Percentiles rank a stretch among this genome's conserved stretches.
Conservation (phyloP, 2,797 vertebrate species). For the Mus minutoides region DNA sequence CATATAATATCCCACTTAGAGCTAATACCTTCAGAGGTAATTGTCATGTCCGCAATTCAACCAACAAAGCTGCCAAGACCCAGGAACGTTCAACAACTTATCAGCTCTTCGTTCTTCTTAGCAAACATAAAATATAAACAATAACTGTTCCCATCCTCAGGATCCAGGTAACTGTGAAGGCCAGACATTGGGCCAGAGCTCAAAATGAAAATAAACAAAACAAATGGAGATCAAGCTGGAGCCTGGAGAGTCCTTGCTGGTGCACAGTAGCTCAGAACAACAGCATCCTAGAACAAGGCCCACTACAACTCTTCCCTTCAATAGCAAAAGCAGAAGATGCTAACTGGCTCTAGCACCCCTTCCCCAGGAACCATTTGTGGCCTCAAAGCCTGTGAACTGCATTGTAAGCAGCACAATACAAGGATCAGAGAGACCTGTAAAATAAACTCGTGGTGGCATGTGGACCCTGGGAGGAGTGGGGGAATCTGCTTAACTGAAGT, state of each 20-base stretch:
- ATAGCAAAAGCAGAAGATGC: not conserved
- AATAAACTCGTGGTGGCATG: not conserved
- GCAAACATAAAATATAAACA: slow-evolving; percentile 12
- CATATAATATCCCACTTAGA: not conserved
- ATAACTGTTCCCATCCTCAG: not conserved
- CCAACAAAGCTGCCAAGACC: not conserved
- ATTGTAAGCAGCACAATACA: not conserved
- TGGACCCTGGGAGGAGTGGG: not conserved
- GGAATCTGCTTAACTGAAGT: not conserved
- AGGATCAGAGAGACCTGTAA: not conserved
- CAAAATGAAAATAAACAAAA: slow-evolving; percentile 8
- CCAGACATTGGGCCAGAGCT: not conserved
- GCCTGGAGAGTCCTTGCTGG: not conserved
- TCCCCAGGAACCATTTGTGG: not conserved
- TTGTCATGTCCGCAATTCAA: not conserved
- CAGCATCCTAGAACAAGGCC: not conserved
- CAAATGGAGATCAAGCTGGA: not conserved
- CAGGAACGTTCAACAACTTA: not conserved
- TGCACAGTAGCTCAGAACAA: not conserved
- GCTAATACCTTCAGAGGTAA: not conserved
- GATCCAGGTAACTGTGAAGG: not conserved
- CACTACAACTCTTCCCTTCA: not conserved
- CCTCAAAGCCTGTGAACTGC: not conserved
- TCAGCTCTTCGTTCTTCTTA: not conserved
- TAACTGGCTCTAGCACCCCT: not conserved